Percentiles rank a stretch among this genome's conserved stretches.
Conservation (phyloP, 1,140 invertebrate genomes). For the Sycobia sp. region DNA sequence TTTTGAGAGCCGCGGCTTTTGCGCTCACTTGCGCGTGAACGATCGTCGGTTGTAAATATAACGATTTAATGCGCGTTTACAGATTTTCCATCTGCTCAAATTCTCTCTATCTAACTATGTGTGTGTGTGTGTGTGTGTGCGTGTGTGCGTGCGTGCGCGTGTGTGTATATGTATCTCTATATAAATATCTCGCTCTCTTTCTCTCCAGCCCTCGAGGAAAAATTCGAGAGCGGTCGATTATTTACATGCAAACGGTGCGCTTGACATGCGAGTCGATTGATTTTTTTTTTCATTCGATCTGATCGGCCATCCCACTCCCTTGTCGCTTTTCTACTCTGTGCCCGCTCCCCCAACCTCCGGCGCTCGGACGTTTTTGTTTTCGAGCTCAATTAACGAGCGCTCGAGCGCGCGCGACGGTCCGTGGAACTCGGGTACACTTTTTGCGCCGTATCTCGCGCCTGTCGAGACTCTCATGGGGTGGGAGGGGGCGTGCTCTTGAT, state of each 20-base stretch:
- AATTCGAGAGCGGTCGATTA: slow-evolving; percentile 9
- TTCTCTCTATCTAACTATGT: no score
- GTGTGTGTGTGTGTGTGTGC: neutral
- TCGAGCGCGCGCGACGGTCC: slow-evolving; percentile 7
- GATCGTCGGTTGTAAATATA: no score
- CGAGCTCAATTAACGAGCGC: slow-evolving; percentile 13
- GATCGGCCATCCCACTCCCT: no score
- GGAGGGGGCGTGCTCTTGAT: neutral
- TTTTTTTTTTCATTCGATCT: neutral
- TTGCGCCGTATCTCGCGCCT: neutral
- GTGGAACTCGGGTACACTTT: neutral
- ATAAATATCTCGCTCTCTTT: neutral
- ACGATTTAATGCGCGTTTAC: no score
- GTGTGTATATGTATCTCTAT: neutral
- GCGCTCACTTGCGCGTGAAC: no score
- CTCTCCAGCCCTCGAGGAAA: neutral
- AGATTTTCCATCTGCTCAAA: no score
- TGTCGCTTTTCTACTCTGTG: neutral
- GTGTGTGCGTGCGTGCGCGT: neutral
- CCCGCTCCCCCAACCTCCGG: slow-evolving; percentile 8
- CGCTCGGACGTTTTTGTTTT: slow-evolving; percentile 28
- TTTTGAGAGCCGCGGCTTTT: no score
- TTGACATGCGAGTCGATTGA: slow-evolving; percentile 21
- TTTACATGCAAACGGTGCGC: slow-evolving; percentile 22
- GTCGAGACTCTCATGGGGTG: neutral